phyloP scores from a whole-genome alignment of 1,140 invertebrate species.

The Philopotamus ludificatus region DNA sequence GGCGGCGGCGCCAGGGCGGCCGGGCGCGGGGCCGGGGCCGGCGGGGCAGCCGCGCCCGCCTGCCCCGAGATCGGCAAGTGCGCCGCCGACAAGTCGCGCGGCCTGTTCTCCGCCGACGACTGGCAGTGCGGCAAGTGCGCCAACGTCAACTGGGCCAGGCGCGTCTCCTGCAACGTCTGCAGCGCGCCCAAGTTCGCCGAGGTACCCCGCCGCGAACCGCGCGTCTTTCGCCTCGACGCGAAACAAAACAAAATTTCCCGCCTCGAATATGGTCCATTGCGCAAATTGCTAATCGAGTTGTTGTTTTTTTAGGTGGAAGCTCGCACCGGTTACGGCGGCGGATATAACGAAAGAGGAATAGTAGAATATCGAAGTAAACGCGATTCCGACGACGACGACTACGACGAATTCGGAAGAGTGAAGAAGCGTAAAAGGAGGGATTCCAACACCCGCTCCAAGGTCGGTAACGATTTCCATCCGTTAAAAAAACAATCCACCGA shows the following conservation, averaged over 20 bases:
- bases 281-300: background rate
- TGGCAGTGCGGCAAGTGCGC: constrained; percentile 99
- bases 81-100: constrained; percentile 96
- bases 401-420: constrained; percentile 92
- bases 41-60: constrained; percentile 72
- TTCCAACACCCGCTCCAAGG: background rate
- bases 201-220: constrained; percentile 56
- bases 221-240: background rate
- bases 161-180: constrained; percentile 97
- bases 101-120: constrained; percentile 97
- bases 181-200: constrained; percentile 97
- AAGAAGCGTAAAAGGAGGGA: constrained; percentile 65
- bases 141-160: constrained; percentile 98
- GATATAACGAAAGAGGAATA: constrained; percentile 90
- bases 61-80: constrained; percentile 97
- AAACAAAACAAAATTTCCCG: too few relatives aligned
- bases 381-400: constrained; percentile 87
- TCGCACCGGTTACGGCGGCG: constrained; percentile 78
- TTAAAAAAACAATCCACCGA: too few relatives aligned
- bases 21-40: constrained; percentile 70
- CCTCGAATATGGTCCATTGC: background rate
- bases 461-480: too few relatives aligned
- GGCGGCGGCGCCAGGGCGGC: constrained; percentile 89
- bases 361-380: constrained; percentile 89
- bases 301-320: constrained; percentile 64